A percentile compares a stretch with the other conserved stretches of the same genome.
Conservation (phyloP, 1,140 invertebrate genomes). For the Dreissena polymorpha region DNA sequence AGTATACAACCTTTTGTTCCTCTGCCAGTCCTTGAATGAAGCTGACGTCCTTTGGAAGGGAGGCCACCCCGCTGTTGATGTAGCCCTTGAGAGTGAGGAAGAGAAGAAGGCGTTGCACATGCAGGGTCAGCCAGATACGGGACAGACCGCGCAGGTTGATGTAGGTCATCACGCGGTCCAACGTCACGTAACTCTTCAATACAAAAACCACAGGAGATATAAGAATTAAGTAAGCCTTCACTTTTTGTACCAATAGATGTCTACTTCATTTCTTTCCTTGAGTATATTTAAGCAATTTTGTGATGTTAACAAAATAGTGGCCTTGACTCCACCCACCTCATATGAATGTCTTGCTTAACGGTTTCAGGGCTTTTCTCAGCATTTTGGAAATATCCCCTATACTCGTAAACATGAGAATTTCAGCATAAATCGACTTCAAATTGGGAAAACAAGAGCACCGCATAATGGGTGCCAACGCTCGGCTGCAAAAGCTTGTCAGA, state of each 20-base stretch:
- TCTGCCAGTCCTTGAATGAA: conserved; percentile 3
- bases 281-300: too few species aligned
- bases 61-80: conserved; percentile 80
- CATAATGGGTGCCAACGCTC: too few species aligned
- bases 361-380: too few species aligned
- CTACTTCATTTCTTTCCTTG: not conserved
- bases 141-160: conserved; percentile 80
- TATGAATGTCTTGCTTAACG: too few species aligned
- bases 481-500: too few species aligned
- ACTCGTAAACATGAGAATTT: too few species aligned
- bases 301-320: too few species aligned
- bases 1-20: conserved; percentile 24
- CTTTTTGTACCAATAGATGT: not conserved
- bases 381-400: too few species aligned
- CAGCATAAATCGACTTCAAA: too few species aligned
- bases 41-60: conserved; percentile 2
- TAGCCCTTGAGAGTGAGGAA: conserved; percentile 78
- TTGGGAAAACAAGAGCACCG: too few species aligned
- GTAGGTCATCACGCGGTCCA: conserved; percentile 72
- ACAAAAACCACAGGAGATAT: not conserved
- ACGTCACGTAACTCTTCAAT: conserved; percentile 78
- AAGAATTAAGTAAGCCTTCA: not conserved
- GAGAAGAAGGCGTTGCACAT: conserved; percentile 75
- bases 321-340: too few species aligned
- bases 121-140: conserved; percentile 75